Base-by-base conservation (phyloP, 2,888 invertebrate species). In the Calameuta idolon region DNA sequence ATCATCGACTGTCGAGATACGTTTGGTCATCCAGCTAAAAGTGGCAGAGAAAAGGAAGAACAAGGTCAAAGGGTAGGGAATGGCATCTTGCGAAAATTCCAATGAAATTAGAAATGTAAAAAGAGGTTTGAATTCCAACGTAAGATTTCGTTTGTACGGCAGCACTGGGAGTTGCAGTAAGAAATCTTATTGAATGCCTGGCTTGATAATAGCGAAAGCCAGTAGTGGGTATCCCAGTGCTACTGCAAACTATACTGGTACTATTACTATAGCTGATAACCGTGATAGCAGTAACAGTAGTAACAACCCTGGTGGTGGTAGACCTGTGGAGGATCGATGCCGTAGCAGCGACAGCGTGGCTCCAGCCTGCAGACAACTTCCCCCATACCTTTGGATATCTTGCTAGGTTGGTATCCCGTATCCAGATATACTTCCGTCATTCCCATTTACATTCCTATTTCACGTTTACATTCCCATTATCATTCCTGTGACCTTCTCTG, bases 301-400 rank as follows among this genome's bases (percentile, higher is more conserved):
- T 34, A 34, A 71, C 31, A 15, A 31, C 31, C 71, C 31, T 55
- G 9, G 55, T 55, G 23, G 23, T 55, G 55, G 23, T 55, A 55
- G 55, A 55, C 87, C 81, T 81, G 55, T 81, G 55, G 34, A 69
- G 77, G 78, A 78, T 78, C 78, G 78, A 88, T 88, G 89, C 83
- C 86, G 84, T 85, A 85, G 83, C 84, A 86, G 89, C 89, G 90
- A 90, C 90, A 89, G 84, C 85, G 88, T 87, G 90, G 89, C 90
- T 90, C 89, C 90, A 88, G 88, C 81, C 83, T 80, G 81, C 83
- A 85, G 84, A 84, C 85, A 76, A 73, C 73, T 73, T 73, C 73
- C 76, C 68, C 76, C 68, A 31, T 71, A 68, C 78, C 78, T 31
- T 75, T 75, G 69, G 34, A 40, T 31, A 69, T 77, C 68, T 31